A percentile compares a stretch with the other conserved stretches of the same genome.
These are phyloP conservation scores for Garra rufa DNA, from an alignment of 2,113 vertebrate genomes.

Conservation along the genomic window DNA sequence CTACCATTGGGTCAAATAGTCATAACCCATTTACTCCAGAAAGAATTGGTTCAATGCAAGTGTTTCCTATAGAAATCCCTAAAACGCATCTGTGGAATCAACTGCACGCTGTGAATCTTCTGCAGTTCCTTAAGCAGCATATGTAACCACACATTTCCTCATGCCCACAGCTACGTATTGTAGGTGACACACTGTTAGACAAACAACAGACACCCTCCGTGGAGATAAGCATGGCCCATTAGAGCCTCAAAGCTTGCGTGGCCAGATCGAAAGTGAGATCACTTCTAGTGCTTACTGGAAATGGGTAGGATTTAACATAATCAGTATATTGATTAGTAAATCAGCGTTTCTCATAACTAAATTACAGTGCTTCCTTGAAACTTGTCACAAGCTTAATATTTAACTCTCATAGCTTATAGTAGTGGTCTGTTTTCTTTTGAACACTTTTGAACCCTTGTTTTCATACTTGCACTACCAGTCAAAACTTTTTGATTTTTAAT, in stretches of 20 bases:
- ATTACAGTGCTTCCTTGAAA: constrained; percentile 1
- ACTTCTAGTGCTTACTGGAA: constrained; percentile 21
- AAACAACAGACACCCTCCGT: constrained; percentile 13
- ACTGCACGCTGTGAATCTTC: neutral
- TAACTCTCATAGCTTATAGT: neutral
- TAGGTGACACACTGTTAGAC: constrained; percentile 12
- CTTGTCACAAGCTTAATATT: neutral
- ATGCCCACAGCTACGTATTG: neutral
- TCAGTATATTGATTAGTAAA: constrained; percentile 7
- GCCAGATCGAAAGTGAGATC: constrained; percentile 4
- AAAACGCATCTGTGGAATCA: neutral
- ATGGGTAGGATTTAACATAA: neutral
- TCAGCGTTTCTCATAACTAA: neutral
- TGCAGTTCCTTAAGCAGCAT: neutral
- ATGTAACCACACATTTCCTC: constrained; percentile 1
- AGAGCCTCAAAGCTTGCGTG: neutral
- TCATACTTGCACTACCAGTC: neutral
- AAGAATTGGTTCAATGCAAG: neutral
- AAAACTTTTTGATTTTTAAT: no score
- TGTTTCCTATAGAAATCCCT: neutral
- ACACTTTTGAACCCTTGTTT: neutral
- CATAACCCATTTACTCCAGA: neutral
- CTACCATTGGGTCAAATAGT: constrained; percentile 18
- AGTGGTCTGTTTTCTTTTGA: neutral
- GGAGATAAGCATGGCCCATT: constrained; percentile 9